Evolutionary conservation across 2,797 vertebrate genomes (phyloP).

Genomic region (Holocentrus rufus): DNA sequence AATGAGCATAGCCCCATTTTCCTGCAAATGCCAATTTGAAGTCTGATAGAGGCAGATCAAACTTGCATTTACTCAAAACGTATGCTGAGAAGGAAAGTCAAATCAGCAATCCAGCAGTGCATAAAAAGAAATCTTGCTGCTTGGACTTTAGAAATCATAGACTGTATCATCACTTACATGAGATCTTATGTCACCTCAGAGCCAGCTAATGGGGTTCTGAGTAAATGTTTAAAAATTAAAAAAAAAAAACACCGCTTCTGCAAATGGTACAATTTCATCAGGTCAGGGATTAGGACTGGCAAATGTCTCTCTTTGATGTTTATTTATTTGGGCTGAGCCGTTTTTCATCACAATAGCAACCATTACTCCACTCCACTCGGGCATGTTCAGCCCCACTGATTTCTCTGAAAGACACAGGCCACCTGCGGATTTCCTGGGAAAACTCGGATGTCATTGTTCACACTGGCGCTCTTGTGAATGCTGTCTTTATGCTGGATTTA

Average conservation of each 20-base stretch:
- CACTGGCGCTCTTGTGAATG: conserved; percentile 11
- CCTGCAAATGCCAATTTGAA: not conserved
- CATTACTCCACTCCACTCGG: too few relatives aligned
- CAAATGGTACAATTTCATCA: not conserved
- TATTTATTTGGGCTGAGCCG: not conserved
- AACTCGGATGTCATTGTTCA: conserved; percentile 7
- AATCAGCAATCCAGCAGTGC: too few relatives aligned
- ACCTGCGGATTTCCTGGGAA: conserved; percentile 20
- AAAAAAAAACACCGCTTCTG: not conserved
- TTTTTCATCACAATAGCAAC: not conserved
- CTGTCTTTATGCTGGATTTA: conserved; percentile 30
- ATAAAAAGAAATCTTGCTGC: not conserved
- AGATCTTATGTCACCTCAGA: not conserved
- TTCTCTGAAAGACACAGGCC: conserved; percentile 10
- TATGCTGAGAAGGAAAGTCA: too few relatives aligned
- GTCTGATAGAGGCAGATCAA: not conserved
- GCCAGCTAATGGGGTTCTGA: not conserved
- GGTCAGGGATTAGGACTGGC: not conserved
- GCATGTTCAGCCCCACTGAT: too few relatives aligned
- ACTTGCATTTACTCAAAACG: too few relatives aligned
- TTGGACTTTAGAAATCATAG: not conserved
- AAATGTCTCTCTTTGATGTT: not conserved
- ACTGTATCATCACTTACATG: not conserved
- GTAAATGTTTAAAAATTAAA: not conserved
- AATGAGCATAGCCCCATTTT: not conserved